Evolutionary conservation across 1,140 invertebrate genomes (phyloP), one percentile per base, ranked within the genome.

Genomic region (Doryteuthis pealeii): DNA sequence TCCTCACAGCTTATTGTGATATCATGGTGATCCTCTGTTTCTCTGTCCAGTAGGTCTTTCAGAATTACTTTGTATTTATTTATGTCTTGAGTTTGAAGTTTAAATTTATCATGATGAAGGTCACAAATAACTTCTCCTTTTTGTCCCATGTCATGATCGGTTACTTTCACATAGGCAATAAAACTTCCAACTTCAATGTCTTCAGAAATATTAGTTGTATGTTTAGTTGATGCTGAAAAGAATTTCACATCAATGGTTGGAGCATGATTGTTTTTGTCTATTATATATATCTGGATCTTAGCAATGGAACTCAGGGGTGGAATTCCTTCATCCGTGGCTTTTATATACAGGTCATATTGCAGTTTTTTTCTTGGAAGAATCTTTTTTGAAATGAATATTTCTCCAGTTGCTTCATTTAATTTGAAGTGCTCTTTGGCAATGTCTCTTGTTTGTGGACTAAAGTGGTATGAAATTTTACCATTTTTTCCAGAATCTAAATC

Each of bases 381-480:
- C 6, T 12, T 22, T 62, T 22, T 62, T 5, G 18, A n/a, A 28
- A 62, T 22, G 18, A 62, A 62, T 22, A 62, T 62, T 22, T 62
- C 54, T 22, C 54, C 54, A 62, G 54, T n/a, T 6, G 18, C 18
- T 62, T 62, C 54, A 62, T 62, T 62, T 62, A 62, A 62, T 62
- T 22, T 62, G 26, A 62, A 62, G 18, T 62, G 54, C 26, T 83
- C 96, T 93, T 71, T 96, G 88, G 45, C 93, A 89, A 88, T 97
- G 96, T 88, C 96, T 93, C 71, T 94, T 86, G 97, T 97, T 4
- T 96, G 95, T 2, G 93, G 90, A 70, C 78, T 79, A 67, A 86
- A 96, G 82, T 91, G 92, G 89, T 95, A 98, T 15, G 72, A 67
- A 12, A 87, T 74, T 35, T 82, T 72, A 1, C 79, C 83, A 79